Evolutionary conservation across 2,113 vertebrate genomes (phyloP), one percentile per base, ranked within the genome.

Genomic region (Thymallus thymallus): DNA sequence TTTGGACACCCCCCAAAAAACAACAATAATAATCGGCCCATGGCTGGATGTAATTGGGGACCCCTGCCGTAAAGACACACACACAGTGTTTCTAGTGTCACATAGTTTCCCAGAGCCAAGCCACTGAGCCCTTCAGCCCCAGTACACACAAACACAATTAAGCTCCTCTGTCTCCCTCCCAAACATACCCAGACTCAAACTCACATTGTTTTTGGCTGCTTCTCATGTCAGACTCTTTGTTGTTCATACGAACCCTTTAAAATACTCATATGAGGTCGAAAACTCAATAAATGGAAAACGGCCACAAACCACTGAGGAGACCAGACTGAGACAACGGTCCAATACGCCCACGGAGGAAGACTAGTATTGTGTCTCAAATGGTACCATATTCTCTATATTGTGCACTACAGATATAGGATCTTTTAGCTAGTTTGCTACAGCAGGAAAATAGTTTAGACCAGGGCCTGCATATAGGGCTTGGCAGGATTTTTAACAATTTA

Each of bases 191-290:
- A 63, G 61, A 63, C 61, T 14, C 24, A 24, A 9, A 24, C 22
- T 24, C 12, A n/a, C 45, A 30, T 65, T 48, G 23, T 58, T 51
- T 64, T 30, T 30, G 35, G 29, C 20, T 23, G 9, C 26, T 73
- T 14, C 22, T 63, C 58, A 73, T 30, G 56, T 65, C 26, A 65
- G 51, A 65, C 4, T n/a, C 9, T 48, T 64, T 26, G 61, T 26
- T 62, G 64, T 65, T 65, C 16, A 51, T 24, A 65, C 35, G 55
- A 66, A 35, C 68, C 30, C 23, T 72, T 56, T 60, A 61, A 61
- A 51, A 46, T 23, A 20, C 29, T 71, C 56, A 71, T 35, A 58
- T 48, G 23, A 69, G 9, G 46, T 29, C 13, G 14, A 55, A 20
- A 12, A 41, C 35, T 3, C 1, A 41, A 20, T 6, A 55, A 55